phyloP scores from a whole-genome alignment of 2,888 invertebrate genomes.

The Lycia hirtaria region DNA sequence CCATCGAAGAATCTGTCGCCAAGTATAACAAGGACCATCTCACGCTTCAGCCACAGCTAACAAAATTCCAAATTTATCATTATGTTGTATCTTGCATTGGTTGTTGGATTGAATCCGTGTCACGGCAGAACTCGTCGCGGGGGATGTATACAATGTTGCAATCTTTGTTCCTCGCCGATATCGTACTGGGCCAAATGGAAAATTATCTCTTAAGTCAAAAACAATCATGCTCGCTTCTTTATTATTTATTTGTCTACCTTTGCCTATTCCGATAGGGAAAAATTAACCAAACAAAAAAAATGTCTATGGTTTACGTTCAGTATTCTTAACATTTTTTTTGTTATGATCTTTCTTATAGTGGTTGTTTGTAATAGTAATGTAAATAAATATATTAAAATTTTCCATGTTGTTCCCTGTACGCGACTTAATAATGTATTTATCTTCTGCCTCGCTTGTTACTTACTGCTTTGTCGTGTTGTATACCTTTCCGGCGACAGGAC shows the following conservation, averaged over 20 bases:
- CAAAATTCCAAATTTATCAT: slow-evolving; percentile 82
- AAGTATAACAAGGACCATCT: slow-evolving; percentile 73
- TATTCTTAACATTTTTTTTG: too few relatives aligned
- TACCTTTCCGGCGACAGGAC: slow-evolving; percentile 37
- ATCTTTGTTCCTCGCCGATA: slow-evolving; percentile 13
- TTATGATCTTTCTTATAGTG: neutral
- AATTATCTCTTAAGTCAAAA: slow-evolving; percentile 13
- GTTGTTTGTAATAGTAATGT: neutral
- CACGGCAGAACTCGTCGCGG: slow-evolving; percentile 45
- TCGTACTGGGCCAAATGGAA: slow-evolving; percentile 17
- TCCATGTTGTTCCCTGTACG: slow-evolving; percentile 19
- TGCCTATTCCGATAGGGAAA: too few relatives aligned
- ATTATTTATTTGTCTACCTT: too few relatives aligned
- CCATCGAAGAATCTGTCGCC: slow-evolving; percentile 48
- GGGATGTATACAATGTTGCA: slow-evolving; percentile 36
- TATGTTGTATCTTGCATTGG: slow-evolving; percentile 86
- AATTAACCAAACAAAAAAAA: too few relatives aligned
- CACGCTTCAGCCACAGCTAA: slow-evolving; percentile 76
- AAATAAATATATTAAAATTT: slow-evolving; percentile 1
- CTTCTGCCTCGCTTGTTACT: slow-evolving; percentile 23
- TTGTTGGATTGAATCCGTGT: slow-evolving; percentile 72
- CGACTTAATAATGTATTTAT: slow-evolving; percentile 12
- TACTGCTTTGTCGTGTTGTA: slow-evolving; percentile 28
- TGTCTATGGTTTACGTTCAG: too few relatives aligned
- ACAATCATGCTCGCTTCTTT: too few relatives aligned